Evolutionary conservation across 1,140 invertebrate species (phyloP).

Genomic region (Trichoplusia ni): DNA sequence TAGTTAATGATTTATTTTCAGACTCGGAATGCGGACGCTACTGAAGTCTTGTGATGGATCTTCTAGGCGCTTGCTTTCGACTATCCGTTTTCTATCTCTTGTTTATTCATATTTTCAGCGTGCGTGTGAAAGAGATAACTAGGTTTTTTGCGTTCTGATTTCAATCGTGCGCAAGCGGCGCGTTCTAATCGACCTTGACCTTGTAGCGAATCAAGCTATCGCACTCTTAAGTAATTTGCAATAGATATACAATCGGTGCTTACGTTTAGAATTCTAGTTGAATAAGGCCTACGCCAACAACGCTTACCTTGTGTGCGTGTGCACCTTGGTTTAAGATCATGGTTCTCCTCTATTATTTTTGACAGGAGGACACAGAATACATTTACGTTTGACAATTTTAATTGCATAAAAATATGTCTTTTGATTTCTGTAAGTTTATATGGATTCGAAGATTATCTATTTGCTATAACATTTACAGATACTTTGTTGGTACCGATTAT

Average conservation of each 20-base stretch:
- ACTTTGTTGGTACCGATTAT: too few species aligned
- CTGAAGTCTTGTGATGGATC: constrained; percentile 62
- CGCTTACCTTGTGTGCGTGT: neutral
- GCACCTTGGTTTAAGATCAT: too few species aligned
- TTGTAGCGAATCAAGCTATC: constrained; percentile 64
- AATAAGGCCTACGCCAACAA: constrained; percentile 1
- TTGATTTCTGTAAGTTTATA: too few species aligned
- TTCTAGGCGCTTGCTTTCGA: constrained; percentile 37
- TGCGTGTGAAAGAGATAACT: constrained; percentile 51
- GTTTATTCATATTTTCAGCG: constrained; percentile 28
- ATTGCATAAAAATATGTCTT: too few species aligned
- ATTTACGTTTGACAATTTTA: too few species aligned
- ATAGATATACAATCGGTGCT: constrained; percentile 36
- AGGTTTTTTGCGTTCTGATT: constrained; percentile 33
- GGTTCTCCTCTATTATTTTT: neutral
- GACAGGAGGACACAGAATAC: neutral
- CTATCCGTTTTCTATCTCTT: constrained; percentile 40
- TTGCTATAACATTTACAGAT: too few species aligned
- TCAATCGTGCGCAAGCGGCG: constrained; percentile 41
- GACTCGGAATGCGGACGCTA: constrained; percentile 59
- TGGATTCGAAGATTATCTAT: too few species aligned
- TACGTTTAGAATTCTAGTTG: constrained; percentile 9
- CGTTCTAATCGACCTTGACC: constrained; percentile 68
- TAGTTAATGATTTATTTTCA: constrained; percentile 73
- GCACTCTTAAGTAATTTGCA: constrained; percentile 56